Evolutionary conservation across 2,888 invertebrate species (phyloP), one percentile per base, ranked within the genome.

Genomic region (Epistrophe eligans): DNA sequence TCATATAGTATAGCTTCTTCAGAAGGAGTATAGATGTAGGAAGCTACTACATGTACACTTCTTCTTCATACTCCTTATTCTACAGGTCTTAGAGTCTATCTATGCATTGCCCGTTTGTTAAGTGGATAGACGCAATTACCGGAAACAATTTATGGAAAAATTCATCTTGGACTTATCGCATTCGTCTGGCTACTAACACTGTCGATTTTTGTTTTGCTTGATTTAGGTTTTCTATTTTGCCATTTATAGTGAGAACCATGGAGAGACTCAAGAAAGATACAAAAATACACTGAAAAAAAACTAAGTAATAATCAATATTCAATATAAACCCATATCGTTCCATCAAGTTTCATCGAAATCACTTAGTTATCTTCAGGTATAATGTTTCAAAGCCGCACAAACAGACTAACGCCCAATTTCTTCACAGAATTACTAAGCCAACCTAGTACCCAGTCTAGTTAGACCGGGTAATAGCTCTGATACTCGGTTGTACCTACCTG

Each of bases 101-200:
- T 28, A 67, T 60, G 58, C 55, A 70, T 52, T 58, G 57, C 64
- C 84, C 66, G 57, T 43, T 70, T 43, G 24, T 71, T 76, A 82
- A 87, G 87, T 87, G 79, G 83, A 87, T 82, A 62, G 82, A 87
- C 74, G 83, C 87, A 83, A 83, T 87, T 87, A 87, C 87, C 87
- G 87, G 87, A 87, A 87, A 83, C 76, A 87, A 87, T 87, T 87
- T 87, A 87, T 87, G 82, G 82, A 87, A 79, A 87, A 82, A 83
- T 87, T 83, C 83, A 83, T 87, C 87, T 83, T 62, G 66, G 64
- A 71, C 79, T 87, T 82, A 87, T 82, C 82, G 81, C 82, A 76
- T 71, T 74, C 74, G 82, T 87, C 77, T 80, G 80, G 80, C 71
- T 50, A 76, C 71, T 50, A 76, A 80, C 72, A 80, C 80, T 60